A percentile compares a stretch with the other conserved stretches of the same genome.
These are phyloP conservation scores for Harpalus rubripes DNA, from an alignment of 2,888 invertebrate species.

Conservation along the genomic window DNA sequence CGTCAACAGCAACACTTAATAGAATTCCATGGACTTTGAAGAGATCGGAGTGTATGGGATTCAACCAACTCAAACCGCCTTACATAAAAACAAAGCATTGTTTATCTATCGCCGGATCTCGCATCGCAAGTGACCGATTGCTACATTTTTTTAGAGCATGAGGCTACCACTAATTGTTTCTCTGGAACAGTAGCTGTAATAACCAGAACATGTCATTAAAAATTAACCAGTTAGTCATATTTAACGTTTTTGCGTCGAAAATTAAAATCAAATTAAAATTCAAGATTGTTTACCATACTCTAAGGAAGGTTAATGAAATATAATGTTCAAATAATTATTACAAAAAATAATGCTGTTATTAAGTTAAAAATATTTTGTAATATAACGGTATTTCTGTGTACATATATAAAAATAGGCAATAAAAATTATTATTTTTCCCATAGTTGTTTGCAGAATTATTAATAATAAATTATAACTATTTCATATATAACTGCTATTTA, in stretches of 20 bases:
- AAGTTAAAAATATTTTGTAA: neutral
- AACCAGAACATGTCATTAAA: neutral
- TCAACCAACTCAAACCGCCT: constrained; percentile 52
- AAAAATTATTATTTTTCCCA: neutral
- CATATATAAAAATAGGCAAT: neutral
- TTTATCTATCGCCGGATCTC: constrained; percentile 50
- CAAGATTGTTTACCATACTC: neutral
- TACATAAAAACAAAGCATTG: constrained; percentile 28
- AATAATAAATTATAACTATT: too few relatives aligned
- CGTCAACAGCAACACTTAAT: constrained; percentile 20
- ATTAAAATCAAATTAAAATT: neutral
- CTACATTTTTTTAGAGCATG: neutral
- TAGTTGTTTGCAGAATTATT: too few relatives aligned
- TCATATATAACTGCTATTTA: too few relatives aligned
- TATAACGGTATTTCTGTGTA: neutral
- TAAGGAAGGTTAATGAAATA: constrained; percentile 3
- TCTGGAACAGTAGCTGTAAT: neutral
- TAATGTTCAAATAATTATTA: neutral
- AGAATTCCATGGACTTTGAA: constrained; percentile 36
- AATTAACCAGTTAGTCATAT: neutral
- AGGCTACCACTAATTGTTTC: neutral
- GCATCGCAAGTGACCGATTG: constrained; percentile 11
- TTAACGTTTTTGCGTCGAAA: neutral
- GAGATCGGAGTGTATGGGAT: constrained; percentile 17
- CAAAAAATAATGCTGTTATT: neutral